Base-by-base conservation (phyloP, 2,888 invertebrate species). In the Abrostola triplasia region DNA sequence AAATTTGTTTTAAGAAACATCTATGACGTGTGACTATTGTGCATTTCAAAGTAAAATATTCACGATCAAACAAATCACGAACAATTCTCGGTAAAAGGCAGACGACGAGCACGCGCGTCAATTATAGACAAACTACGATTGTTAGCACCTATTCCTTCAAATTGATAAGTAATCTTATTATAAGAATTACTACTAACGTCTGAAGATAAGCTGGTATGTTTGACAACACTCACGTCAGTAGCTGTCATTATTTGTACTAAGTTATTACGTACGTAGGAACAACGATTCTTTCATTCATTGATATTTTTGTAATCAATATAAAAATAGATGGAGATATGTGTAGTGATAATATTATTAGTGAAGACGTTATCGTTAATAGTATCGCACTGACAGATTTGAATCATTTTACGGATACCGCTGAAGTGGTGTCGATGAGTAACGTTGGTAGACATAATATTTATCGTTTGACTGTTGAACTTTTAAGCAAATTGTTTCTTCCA, bases 161-260 rank as follows among this genome's bases (percentile, higher is more conserved):
- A 42, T 58, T 73, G 74, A 70, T 74, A 73, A 63, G 62, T 73
- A 73, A 66, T 73, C 54, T 56, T 67, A 64, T 73, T 76, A 70
- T 67, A 42, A 70, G 74, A 76, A 76, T 52, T 62, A 67, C 52
- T 67, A 53, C 35, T 64, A 63, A 35, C 38, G 79, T 81, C 73
- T 76, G 53, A 8, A 68, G 70, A 79, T 70, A 74, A 72, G 59
- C 24, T 24, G 6, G 44, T 68, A 48, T 77, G 70, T 82, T 76
- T 81, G 76, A 77, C 67, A 70, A 72, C 57, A 76, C 67, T 67
- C 58, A 63, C 79, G 83, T 84, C 79, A 84, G 69, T 50, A 51
- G 42, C 40, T 36, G 71, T 73, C 76, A 82, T 76, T 84, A 79
- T 85, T 83, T 84, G 76, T 71, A 76, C 59, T 67, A 57, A 73